These are phyloP conservation scores for Dolichopus griseipennis DNA, from an alignment of 2,888 invertebrate species.

Conservation along the genomic window DNA sequence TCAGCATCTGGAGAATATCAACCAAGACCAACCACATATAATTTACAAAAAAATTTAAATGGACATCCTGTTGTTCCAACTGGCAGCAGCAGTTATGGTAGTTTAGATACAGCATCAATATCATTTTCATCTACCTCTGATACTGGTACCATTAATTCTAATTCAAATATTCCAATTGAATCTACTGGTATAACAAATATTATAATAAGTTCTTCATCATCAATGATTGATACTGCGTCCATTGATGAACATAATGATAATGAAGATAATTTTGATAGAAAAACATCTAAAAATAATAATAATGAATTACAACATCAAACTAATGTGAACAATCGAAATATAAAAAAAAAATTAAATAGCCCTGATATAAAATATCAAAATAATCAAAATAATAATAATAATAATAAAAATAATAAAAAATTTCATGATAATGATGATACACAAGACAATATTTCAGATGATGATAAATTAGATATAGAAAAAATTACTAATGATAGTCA, in stretches of 20 bases:
- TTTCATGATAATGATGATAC: neutral
- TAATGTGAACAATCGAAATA: neutral
- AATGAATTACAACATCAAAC: neutral
- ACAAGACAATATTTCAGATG: constrained; percentile 3
- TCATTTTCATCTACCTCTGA: constrained; percentile 10
- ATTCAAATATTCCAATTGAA: neutral
- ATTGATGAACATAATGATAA: neutral
- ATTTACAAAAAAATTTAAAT: constrained; percentile 4
- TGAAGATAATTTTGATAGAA: neutral
- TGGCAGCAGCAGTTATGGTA: neutral
- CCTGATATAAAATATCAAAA: neutral
- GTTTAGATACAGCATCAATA: neutral
- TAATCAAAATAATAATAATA: too few relatives aligned
- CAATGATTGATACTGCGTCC: neutral
- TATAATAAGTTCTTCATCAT: neutral
- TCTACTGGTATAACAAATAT: neutral
- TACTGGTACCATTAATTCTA: neutral
- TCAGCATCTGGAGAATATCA: neutral
- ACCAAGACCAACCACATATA: constrained; percentile 13
- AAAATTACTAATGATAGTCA: neutral
- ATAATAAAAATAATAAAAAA: neutral
- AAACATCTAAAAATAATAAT: neutral
- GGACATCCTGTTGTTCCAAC: constrained; percentile 5
- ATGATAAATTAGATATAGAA: constrained; percentile 1
- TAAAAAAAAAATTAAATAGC: constrained; percentile 2